A percentile compares a stretch with the other conserved stretches of the same genome.
These are phyloP conservation scores for Aeoliscus strigatus DNA, from an alignment of 2,797 vertebrate species.

Conservation along the genomic window DNA sequence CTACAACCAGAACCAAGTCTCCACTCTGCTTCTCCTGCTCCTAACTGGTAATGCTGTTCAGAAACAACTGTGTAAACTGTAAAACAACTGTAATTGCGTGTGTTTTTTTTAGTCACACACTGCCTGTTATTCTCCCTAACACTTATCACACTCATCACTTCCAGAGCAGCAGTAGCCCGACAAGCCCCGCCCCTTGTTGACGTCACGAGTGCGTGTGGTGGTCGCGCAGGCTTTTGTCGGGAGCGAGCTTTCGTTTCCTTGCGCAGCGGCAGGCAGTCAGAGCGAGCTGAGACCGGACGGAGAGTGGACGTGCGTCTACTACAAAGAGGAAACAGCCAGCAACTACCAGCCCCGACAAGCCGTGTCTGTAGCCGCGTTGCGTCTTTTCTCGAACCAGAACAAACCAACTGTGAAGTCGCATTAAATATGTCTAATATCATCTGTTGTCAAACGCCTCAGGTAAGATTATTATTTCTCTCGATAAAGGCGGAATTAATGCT, in stretches of 20 bases:
- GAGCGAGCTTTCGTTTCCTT: conserved; percentile 43
- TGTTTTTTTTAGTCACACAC: too few species aligned
- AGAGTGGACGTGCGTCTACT: conserved; percentile 16
- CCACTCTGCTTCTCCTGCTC: too few species aligned
- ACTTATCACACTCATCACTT: conserved; percentile 10
- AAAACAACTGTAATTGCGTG: too few species aligned
- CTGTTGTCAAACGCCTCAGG: conserved; percentile 74
- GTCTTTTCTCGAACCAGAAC: conserved; percentile 40
- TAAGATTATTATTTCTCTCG: conserved; percentile 44
- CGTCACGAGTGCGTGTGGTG: not conserved
- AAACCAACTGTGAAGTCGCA: conserved; percentile 67
- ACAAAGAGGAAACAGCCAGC: not conserved
- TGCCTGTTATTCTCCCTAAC: too few species aligned
- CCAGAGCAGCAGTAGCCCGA: conserved; percentile 2
- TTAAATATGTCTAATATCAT: conserved; percentile 81
- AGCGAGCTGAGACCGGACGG: conserved; percentile 5
- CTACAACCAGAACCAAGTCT: too few species aligned
- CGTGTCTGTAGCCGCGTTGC: conserved; percentile 46
- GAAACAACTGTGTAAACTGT: too few species aligned
- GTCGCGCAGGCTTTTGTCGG: conserved; percentile 25
- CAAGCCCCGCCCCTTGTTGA: conserved; percentile 6
- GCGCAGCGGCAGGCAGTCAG: conserved; percentile 7
- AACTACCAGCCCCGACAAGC: conserved; percentile 7
- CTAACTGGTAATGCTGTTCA: too few species aligned
- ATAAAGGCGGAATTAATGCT: not conserved